Evolutionary conservation across 2,888 invertebrate genomes (phyloP).

Genomic region (Esperia sulphurella): DNA sequence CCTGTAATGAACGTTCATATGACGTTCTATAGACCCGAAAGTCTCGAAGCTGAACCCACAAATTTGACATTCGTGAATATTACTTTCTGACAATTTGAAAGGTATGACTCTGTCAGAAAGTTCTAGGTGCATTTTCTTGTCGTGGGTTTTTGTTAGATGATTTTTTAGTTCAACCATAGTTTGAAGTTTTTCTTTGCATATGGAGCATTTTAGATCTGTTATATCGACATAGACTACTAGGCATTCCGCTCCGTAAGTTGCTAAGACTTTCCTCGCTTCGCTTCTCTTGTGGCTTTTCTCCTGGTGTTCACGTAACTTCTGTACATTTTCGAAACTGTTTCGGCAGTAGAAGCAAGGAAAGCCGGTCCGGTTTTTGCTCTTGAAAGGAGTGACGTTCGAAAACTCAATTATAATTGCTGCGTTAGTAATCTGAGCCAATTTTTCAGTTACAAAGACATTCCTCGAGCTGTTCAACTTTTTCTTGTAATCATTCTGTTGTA

Average conservation of each 20-base stretch:
- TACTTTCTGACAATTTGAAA: conserved; percentile 39
- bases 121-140: conserved; percentile 43
- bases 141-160: conserved; percentile 46
- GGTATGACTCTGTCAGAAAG: conserved; percentile 56
- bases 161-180: conserved; percentile 47
- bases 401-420: conserved; percentile 39
- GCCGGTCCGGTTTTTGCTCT: conserved; percentile 47
- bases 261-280: conserved; percentile 35
- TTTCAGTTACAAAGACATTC: conserved; percentile 41
- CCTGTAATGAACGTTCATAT: conserved; percentile 65
- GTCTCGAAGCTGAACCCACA: conserved; percentile 60
- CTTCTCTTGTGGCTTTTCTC: conserved; percentile 32
- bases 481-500: conserved; percentile 22
- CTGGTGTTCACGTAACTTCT: conserved; percentile 40
- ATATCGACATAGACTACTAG: conserved; percentile 59
- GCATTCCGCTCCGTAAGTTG: conserved; percentile 46
- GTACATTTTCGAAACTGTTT: conserved; percentile 40
- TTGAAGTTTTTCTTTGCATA: conserved; percentile 35
- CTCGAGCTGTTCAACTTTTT: conserved; percentile 4
- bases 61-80: conserved; percentile 49
- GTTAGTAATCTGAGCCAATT: conserved; percentile 48
- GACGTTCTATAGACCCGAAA: conserved; percentile 59
- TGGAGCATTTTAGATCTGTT: conserved; percentile 43
- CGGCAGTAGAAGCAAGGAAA: conserved; percentile 64
- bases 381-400: conserved; percentile 55